phyloP scores from a whole-genome alignment of 2,888 invertebrate genomes.

The Trissolcus japonicus region DNA sequence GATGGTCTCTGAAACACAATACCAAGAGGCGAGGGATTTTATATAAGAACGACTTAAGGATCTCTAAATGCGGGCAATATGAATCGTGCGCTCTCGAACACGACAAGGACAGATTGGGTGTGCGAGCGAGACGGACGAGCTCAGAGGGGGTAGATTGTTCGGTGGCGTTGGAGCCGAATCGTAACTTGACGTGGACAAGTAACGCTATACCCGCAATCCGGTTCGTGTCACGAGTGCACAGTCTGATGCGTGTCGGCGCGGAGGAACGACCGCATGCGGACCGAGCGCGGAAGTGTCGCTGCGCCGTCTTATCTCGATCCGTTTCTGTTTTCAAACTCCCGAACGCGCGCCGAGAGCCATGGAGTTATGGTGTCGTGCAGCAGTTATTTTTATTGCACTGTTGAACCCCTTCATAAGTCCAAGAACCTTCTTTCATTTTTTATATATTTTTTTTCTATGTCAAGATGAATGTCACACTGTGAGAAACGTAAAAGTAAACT shows the following conservation, averaged over 20 bases:
- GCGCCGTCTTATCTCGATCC: slow-evolving; percentile 29
- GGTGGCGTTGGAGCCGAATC: slow-evolving; percentile 49
- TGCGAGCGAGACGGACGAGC: neutral
- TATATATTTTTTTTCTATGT: neutral
- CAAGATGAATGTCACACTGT: slow-evolving; percentile 16
- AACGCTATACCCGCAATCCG: slow-evolving; percentile 56
- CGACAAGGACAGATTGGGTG: neutral
- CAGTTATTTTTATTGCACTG: slow-evolving; percentile 29
- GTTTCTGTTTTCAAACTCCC: slow-evolving; percentile 31
- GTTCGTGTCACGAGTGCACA: slow-evolving; percentile 51
- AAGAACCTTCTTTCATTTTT: slow-evolving; percentile 5
- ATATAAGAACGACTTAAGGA: slow-evolving; percentile 37
- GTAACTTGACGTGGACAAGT: slow-evolving; percentile 56
- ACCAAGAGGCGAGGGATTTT: slow-evolving; percentile 40
- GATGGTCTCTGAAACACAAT: slow-evolving; percentile 22
- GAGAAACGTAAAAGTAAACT: slow-evolving; percentile 11
- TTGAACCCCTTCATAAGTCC: slow-evolving; percentile 17
- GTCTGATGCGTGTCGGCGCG: slow-evolving; percentile 34
- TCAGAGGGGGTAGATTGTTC: slow-evolving; percentile 25
- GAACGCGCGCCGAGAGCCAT: slow-evolving; percentile 18
- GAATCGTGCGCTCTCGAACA: slow-evolving; percentile 20
- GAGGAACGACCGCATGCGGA: slow-evolving; percentile 42
- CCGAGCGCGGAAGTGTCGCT: slow-evolving; percentile 45
- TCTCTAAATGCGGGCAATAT: slow-evolving; percentile 45
- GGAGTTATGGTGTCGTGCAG: slow-evolving; percentile 16